Percentiles rank a stretch among this genome's conserved stretches.
These are phyloP conservation scores for Rhinatrema bivittatum DNA, from an alignment of 2,797 vertebrate genomes.

Conservation along the genomic window DNA sequence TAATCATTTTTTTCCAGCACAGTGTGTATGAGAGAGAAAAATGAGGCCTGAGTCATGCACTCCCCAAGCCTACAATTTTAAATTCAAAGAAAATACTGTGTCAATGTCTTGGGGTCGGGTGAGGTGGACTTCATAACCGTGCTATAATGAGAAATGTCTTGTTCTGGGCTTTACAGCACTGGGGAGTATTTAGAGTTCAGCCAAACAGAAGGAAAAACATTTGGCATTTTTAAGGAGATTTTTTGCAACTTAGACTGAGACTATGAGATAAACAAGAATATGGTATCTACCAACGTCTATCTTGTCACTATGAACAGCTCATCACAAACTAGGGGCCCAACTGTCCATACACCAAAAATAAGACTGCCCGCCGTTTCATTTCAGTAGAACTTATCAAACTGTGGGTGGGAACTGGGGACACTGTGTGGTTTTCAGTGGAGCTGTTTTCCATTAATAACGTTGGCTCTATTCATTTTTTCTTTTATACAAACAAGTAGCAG, in stretches of 20 bases:
- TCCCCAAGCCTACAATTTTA: constrained; percentile 31
- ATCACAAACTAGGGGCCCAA: constrained; percentile 3
- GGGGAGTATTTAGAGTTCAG: constrained; percentile 30
- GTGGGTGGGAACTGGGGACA: not conserved
- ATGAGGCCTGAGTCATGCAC: constrained; percentile 32
- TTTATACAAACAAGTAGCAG: no score
- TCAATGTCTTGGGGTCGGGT: constrained; percentile 3
- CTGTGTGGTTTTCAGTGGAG: not conserved
- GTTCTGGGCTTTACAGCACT: constrained; percentile 27
- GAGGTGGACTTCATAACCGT: constrained; percentile 18
- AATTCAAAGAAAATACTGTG: constrained; percentile 17
- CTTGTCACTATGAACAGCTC: constrained; percentile 1
- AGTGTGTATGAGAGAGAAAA: no score
- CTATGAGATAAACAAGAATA: constrained; percentile 17
- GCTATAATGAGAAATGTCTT: constrained; percentile 23
- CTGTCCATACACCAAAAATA: not conserved
- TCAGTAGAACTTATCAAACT: no score
- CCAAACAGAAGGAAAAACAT: constrained; percentile 36
- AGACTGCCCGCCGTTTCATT: not conserved
- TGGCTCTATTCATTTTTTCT: no score
- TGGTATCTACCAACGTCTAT: constrained; percentile 17
- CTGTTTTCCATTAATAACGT: no score
- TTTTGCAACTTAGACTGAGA: constrained; percentile 18
- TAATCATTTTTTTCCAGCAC: no score
- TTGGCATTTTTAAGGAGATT: constrained; percentile 19